A percentile compares a stretch with the other conserved stretches of the same genome.
phyloP scores from a whole-genome alignment of 2,113 vertebrate species.

The Xiphophorus couchianus region DNA sequence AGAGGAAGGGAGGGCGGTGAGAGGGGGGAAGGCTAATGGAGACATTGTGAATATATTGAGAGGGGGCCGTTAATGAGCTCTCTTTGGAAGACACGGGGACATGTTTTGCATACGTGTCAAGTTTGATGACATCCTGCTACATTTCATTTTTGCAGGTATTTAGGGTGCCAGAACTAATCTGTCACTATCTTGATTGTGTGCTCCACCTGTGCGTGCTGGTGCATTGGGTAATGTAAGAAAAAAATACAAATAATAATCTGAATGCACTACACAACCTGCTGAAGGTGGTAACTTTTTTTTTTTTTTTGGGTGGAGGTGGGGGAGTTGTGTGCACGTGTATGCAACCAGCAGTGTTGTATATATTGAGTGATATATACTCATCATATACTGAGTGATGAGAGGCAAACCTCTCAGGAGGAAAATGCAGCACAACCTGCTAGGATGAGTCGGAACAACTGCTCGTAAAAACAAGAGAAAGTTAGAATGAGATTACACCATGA shows the following conservation, averaged over 20 bases:
- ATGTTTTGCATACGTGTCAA: slow-evolving; percentile 48
- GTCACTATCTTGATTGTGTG: slow-evolving; percentile 24
- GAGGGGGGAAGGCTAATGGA: slow-evolving; percentile 21
- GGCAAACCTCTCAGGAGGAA: slow-evolving; percentile 19
- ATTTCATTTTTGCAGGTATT: slow-evolving; percentile 27
- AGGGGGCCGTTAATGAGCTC: slow-evolving; percentile 49
- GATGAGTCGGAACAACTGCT: slow-evolving; percentile 12
- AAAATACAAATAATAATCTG: slow-evolving; percentile 8
- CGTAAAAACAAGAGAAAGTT: not conserved
- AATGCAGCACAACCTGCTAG: slow-evolving; percentile 16
- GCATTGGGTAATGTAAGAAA: slow-evolving; percentile 14
- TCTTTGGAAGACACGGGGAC: slow-evolving; percentile 31
- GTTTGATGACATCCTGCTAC: slow-evolving; percentile 22
- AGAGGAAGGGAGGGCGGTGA: slow-evolving; percentile 7
- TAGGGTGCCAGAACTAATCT: slow-evolving; percentile 38
- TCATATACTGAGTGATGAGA: not conserved
- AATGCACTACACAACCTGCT: slow-evolving; percentile 16
- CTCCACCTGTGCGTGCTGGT: slow-evolving; percentile 7
- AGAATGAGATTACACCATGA: slow-evolving; percentile 33
- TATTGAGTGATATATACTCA: no score
- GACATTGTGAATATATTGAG: slow-evolving; percentile 49
- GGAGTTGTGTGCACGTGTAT: not conserved
- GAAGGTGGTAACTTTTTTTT: not conserved
- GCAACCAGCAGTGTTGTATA: not conserved
- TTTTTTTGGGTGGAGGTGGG: no score